Percentiles rank a stretch among this genome's conserved stretches.
These are phyloP conservation scores for Galeruca laticollis DNA, from an alignment of 2,888 invertebrate genomes.

Conservation along the genomic window DNA sequence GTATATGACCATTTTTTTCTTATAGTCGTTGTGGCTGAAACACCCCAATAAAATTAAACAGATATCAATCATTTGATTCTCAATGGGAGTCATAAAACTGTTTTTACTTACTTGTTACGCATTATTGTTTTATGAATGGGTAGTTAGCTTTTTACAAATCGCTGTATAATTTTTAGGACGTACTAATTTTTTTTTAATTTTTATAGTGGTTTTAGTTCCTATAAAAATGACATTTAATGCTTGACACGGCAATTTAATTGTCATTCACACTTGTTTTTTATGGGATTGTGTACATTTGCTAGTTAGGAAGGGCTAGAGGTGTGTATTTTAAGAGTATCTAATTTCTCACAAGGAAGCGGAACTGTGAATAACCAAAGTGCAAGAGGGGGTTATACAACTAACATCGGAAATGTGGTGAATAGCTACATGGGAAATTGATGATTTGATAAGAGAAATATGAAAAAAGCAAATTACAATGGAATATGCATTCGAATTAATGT, in stretches of 20 bases:
- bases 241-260: constrained; percentile 15
- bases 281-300: neutral
- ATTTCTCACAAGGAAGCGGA: too few species aligned
- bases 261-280: constrained; percentile 18
- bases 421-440: too few species aligned
- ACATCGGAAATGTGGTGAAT: too few species aligned
- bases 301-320: neutral
- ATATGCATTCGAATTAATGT: too few species aligned
- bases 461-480: too few species aligned
- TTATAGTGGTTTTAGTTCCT: constrained; percentile 19
- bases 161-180: constrained; percentile 32
- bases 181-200: constrained; percentile 30
- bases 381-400: too few species aligned
- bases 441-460: too few species aligned
- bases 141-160: constrained; percentile 36
- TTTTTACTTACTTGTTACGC: constrained; percentile 39
- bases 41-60: constrained; percentile 37
- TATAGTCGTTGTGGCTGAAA: constrained; percentile 35
- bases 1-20: constrained; percentile 46
- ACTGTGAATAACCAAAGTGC: too few species aligned
- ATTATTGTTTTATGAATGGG: constrained; percentile 36
- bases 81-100: constrained; percentile 27
- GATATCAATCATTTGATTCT: constrained; percentile 37
- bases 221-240: constrained; percentile 16
- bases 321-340: neutral